Base-by-base conservation (phyloP, 2,888 invertebrate species). In the Dolomedes plantarius region DNA sequence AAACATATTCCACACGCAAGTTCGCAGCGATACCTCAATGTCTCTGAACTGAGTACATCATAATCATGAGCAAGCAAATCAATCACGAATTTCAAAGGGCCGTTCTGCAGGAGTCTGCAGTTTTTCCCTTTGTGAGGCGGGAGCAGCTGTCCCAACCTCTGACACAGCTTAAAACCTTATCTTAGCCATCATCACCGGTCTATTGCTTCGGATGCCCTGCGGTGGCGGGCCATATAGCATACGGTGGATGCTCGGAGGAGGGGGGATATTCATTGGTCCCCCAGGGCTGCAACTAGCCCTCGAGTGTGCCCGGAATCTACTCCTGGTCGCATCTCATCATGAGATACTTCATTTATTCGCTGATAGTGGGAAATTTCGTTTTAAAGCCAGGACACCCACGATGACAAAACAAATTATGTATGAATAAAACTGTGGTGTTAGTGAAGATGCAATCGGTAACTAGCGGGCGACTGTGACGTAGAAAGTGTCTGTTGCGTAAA, bases 61-160 rank as follows among this genome's bases (percentile, higher is more conserved):
- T 83, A 83, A 83, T 83, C 83, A 83, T 73, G 67, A 83, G 83
- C 65, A 83, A 83, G 77, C 83, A 83, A 77, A 83, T 83, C 83
- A 83, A 83, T 83, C 83, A 83, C 67, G 28, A 39, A 39, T 67
- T 32, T 39, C 19, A 50, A 76, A 67, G 72, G 62, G 6, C 36
- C 9, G 71, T 78, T 67, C 29, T 29, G 73, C 50, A 16, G 67
- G 46, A 64, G 64, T 56, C 50, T 77, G 83, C 73, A 77, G 50
- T 83, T 77, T 72, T 71, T 39, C 7, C 72, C 29, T 64, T 83
- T 83, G 83, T 77, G 71, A 77, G 62, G 77, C 39, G 32, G 67
- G 27, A 77, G 77, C 83, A 77, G 83, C 83, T 83, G 83, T 71
- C n/a, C 64, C 74, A 39, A 29, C 82, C 64, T n/a, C 69, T 41